A percentile compares a stretch with the other conserved stretches of the same genome.
These are phyloP conservation scores for Bambusicola thoracicus DNA, from an alignment of 2,113 vertebrate genomes.

Conservation along the genomic window DNA sequence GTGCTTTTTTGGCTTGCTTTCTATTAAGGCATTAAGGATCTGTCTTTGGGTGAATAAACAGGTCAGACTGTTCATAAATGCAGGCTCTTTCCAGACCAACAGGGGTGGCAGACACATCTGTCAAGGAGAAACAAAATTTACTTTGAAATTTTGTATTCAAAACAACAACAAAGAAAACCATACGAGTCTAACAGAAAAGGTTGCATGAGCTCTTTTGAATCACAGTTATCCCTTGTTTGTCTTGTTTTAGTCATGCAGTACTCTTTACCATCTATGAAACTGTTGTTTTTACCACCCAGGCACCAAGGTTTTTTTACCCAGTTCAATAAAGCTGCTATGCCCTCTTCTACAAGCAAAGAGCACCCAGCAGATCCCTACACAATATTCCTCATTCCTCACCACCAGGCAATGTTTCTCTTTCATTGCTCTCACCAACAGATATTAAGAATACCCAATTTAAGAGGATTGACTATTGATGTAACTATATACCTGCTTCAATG, in stretches of 20 bases:
- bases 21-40: background rate
- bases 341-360: background rate
- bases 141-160: constrained; percentile 32
- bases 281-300: background rate
- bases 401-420: background rate
- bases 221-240: background rate
- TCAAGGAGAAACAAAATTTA: constrained; percentile 10
- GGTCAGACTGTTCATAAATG: background rate
- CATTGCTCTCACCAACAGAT: background rate
- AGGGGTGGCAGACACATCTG: constrained; percentile 2
- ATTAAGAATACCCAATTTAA: background rate
- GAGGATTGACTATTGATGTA: background rate
- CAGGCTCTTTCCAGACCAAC: background rate
- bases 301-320: accelerated
- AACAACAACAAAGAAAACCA: constrained; percentile 23
- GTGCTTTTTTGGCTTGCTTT: background rate
- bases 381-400: background rate
- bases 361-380: background rate
- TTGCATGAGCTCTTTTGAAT: background rate
- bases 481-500: background rate
- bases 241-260: background rate
- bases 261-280: background rate
- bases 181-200: background rate
- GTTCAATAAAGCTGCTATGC: background rate
- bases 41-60: background rate